Percentiles rank a stretch among this genome's conserved stretches.
These are phyloP conservation scores for Streblospio benedicti DNA, from an alignment of 1,140 invertebrate genomes.

Conservation along the genomic window DNA sequence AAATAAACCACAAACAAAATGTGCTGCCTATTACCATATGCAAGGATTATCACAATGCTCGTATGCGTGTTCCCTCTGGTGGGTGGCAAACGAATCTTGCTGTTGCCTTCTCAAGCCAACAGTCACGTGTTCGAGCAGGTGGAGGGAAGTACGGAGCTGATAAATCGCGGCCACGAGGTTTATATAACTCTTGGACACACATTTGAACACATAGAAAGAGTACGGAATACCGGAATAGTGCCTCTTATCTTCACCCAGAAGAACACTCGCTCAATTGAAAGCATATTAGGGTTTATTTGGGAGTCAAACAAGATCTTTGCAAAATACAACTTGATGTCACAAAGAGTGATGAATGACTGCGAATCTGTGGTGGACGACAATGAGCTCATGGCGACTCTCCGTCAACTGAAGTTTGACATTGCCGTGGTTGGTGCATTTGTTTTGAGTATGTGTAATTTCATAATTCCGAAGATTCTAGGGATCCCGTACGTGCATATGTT, in stretches of 20 bases:
- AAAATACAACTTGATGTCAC: not conserved
- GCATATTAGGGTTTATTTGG: not conserved
- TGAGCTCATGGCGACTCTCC: not conserved
- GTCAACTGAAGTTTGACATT: no score
- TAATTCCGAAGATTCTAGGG: not conserved
- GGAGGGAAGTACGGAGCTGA: not conserved
- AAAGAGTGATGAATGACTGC: no score
- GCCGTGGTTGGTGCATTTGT: no score
- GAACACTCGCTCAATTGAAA: not conserved
- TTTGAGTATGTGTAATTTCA: not conserved
- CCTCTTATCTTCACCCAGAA: no score
- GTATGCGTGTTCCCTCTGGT: no score
- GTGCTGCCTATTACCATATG: no score
- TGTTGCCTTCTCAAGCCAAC: conserved; percentile 15
- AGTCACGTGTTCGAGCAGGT: conserved; percentile 10
- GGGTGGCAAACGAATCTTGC: conserved; percentile 43
- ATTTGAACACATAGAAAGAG: not conserved
- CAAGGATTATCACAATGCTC: no score
- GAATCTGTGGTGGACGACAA: no score
- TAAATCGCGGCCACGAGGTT: not conserved
- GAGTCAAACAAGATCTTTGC: not conserved
- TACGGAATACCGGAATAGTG: no score
- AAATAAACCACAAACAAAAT: no score
- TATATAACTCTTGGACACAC: not conserved
- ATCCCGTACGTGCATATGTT: not conserved